These are phyloP conservation scores for Rallus limicola DNA, from an alignment of 2,113 vertebrate genomes.

Conservation along the genomic window DNA sequence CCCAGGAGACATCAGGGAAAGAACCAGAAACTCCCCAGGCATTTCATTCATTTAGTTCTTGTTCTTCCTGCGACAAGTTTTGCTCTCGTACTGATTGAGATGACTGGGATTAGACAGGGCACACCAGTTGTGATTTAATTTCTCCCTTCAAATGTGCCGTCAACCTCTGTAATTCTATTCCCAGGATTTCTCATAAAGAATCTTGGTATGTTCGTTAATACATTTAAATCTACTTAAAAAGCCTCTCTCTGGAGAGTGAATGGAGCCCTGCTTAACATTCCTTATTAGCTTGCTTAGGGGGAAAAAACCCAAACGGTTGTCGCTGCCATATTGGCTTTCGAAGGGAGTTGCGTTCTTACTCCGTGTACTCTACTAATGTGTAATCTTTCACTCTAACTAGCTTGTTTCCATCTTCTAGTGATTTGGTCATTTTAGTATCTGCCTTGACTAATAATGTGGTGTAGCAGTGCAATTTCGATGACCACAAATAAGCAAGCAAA, in stretches of 20 bases:
- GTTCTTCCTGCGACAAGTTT: neutral
- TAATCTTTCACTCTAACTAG: conserved; percentile 49
- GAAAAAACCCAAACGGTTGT: neutral
- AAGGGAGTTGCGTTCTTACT: conserved; percentile 56
- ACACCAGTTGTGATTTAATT: conserved; percentile 23
- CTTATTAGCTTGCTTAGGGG: conserved; percentile 60
- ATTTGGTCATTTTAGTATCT: conserved; percentile 8
- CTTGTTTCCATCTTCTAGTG: conserved; percentile 30
- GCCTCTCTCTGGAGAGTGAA: conserved; percentile 46
- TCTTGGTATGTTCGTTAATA: conserved; percentile 63
- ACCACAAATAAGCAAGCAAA: conserved; percentile 45
- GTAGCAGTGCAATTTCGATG: conserved; percentile 1
- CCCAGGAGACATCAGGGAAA: neutral
- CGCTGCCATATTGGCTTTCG: conserved; percentile 45
- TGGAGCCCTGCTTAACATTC: conserved; percentile 55
- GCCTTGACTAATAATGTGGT: conserved; percentile 15
- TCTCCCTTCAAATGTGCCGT: conserved; percentile 6
- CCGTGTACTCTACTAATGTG: neutral
- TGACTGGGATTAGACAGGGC: conserved; percentile 26
- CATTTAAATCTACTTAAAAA: conserved; percentile 67
- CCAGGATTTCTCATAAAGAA: conserved; percentile 51
- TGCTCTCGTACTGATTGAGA: neutral
- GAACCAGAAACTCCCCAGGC: neutral
- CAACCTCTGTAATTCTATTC: conserved; percentile 59
- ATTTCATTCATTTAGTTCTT: neutral